These are phyloP conservation scores for Nautilus pompilius DNA, from an alignment of 1,140 invertebrate species.

Conservation along the genomic window DNA sequence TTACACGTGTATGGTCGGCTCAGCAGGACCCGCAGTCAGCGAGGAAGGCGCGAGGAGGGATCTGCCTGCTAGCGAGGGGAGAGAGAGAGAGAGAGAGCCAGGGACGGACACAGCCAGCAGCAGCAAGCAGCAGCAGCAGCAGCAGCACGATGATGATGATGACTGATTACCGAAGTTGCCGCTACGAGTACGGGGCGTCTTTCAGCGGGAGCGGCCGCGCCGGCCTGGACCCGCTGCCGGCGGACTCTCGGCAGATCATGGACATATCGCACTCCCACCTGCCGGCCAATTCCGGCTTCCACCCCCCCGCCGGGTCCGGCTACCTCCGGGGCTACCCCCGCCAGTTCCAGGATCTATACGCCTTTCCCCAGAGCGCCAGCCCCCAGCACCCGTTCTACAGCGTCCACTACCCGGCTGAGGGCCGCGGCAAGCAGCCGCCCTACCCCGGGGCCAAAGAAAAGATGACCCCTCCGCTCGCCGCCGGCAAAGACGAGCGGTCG, in stretches of 20 bases:
- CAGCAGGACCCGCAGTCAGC: too few species aligned
- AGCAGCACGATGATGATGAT: conserved; percentile 52
- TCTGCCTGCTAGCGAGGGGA: too few species aligned
- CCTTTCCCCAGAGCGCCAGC: too few species aligned
- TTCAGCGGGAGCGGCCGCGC: conserved; percentile 8
- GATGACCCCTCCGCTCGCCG: neutral
- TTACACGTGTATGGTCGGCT: too few species aligned
- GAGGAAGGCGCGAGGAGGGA: too few species aligned
- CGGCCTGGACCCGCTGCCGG: conserved; percentile 21
- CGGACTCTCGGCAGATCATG: conserved; percentile 33
- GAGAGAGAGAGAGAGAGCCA: too few species aligned
- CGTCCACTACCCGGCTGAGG: neutral
- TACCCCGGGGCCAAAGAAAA: neutral
- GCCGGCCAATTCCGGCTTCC: conserved; percentile 11
- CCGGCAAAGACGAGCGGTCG: neutral
- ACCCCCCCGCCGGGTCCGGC: conserved; percentile 13
- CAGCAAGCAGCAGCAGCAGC: too few species aligned
- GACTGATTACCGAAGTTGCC: conserved; percentile 45
- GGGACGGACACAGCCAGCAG: too few species aligned
- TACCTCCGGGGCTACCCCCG: conserved; percentile 14
- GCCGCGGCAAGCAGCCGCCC: conserved; percentile 1
- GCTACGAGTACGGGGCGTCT: conserved; percentile 27
- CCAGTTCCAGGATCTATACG: too few species aligned
- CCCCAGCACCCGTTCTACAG: conserved; percentile 11
- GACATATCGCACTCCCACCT: conserved; percentile 43